Percentiles rank a stretch among this genome's conserved stretches.
Evolutionary conservation across 2,113 vertebrate species (phyloP).

Genomic region (Hepsetus odoe): DNA sequence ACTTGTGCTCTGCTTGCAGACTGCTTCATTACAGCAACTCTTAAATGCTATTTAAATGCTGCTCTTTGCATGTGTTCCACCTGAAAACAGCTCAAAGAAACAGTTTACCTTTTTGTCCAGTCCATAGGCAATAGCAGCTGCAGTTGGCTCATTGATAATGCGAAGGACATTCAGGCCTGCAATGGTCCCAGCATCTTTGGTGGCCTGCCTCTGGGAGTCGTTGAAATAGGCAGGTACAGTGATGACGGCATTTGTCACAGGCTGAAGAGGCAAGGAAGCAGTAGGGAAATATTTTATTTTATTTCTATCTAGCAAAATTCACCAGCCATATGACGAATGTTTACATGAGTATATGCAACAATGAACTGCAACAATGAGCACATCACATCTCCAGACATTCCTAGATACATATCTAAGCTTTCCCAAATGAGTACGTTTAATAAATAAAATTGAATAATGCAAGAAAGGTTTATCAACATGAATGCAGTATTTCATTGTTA

Average conservation of each 20-base stretch:
- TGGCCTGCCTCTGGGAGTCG: conserved; percentile 90
- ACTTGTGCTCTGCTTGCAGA: not conserved
- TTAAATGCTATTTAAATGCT: not conserved
- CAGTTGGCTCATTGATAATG: conserved; percentile 93
- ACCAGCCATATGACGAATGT: no score
- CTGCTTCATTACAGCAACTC: not conserved
- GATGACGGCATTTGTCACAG: conserved; percentile 84
- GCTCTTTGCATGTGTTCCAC: not conserved
- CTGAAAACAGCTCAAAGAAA: not conserved
- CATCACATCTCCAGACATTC: no score
- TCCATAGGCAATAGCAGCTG: conserved; percentile 91
- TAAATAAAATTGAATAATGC: no score
- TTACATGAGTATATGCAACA: no score
- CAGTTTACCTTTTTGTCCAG: conserved; percentile 82
- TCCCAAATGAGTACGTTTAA: no score
- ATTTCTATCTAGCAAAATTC: not conserved
- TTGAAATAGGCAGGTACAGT: conserved; percentile 93
- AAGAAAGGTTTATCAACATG: no score
- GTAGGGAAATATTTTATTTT: not conserved
- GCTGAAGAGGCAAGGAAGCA: conserved; percentile 59
- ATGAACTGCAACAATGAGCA: no score
- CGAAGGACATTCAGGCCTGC: conserved; percentile 86
- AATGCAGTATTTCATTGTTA: no score
- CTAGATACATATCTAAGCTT: no score
- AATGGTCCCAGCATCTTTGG: conserved; percentile 88